Evolutionary conservation across 1,140 invertebrate species (phyloP).

Genomic region (Sitophilus oryzae): DNA sequence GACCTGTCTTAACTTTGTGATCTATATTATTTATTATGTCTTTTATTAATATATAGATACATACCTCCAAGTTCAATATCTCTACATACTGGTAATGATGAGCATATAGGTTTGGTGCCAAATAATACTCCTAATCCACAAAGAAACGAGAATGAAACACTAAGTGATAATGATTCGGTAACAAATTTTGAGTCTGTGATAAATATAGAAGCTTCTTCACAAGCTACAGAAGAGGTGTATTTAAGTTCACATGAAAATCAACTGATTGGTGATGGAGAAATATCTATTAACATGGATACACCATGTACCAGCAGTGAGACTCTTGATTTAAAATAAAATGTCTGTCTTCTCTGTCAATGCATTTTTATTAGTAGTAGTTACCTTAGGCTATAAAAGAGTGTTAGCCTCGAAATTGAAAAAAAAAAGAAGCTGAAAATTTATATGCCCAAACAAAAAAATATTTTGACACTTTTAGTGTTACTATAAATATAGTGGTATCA

Average conservation of each 20-base stretch:
- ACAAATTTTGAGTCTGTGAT: slow-evolving; percentile 17
- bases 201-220: slow-evolving; percentile 3
- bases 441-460: no score
- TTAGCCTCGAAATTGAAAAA: no score
- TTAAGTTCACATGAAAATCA: slow-evolving; percentile 5
- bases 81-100: slow-evolving; percentile 5
- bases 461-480: no score
- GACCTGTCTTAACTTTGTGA: no score
- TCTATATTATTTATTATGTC: no score
- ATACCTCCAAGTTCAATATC: slow-evolving; percentile 30
- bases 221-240: background rate
- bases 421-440: no score
- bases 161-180: slow-evolving; percentile 14
- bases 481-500: no score
- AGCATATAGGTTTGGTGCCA: slow-evolving; percentile 5
- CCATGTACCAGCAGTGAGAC: slow-evolving; percentile 10
- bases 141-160: slow-evolving; percentile 8
- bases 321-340: slow-evolving; percentile 19
- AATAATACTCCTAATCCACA: slow-evolving; percentile 18
- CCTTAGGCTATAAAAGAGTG: no score
- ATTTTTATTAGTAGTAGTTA: no score
- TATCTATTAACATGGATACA: slow-evolving; percentile 8
- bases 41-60: slow-evolving; percentile 23
- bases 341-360: no score
- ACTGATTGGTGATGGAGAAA: background rate